phyloP scores from a whole-genome alignment of 2,113 vertebrate species.

The Vulpes lagopus region DNA sequence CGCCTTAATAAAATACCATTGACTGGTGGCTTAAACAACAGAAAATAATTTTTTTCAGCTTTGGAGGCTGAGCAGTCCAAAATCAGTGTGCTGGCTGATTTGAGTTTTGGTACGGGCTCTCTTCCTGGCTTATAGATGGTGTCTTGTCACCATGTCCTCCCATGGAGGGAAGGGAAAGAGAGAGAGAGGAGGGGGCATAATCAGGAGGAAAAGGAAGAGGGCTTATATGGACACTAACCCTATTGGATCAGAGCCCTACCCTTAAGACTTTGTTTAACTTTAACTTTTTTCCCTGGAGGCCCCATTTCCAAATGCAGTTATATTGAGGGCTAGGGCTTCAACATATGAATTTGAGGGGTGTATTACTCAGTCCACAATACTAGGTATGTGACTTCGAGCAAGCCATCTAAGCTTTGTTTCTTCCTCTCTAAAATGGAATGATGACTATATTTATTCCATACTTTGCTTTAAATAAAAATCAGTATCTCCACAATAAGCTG shows the following conservation, averaged over 20 bases:
- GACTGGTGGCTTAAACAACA: background rate
- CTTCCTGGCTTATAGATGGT: background rate
- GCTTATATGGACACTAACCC: background rate
- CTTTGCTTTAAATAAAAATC: background rate
- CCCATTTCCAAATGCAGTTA: background rate
- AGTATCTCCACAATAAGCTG: background rate
- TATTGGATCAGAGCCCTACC: background rate
- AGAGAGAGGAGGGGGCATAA: no score
- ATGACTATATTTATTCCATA: background rate
- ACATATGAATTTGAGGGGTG: background rate
- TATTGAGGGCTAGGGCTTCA: background rate
- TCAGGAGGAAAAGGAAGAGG: background rate
- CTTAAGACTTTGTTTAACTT: slow-evolving; percentile 5
- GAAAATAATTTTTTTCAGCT: slow-evolving; percentile 2
- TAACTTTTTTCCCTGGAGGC: background rate
- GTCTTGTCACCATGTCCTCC: background rate
- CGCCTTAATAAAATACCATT: background rate
- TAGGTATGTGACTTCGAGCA: background rate
- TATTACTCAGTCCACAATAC: background rate
- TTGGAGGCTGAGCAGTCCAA: background rate
- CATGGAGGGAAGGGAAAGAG: background rate
- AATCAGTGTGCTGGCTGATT: background rate
- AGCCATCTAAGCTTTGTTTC: background rate
- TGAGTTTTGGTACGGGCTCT: background rate
- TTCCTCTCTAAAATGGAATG: background rate